Evolutionary conservation across 2,797 vertebrate genomes (phyloP).

Genomic region (Amblyopsis hoosieri): DNA sequence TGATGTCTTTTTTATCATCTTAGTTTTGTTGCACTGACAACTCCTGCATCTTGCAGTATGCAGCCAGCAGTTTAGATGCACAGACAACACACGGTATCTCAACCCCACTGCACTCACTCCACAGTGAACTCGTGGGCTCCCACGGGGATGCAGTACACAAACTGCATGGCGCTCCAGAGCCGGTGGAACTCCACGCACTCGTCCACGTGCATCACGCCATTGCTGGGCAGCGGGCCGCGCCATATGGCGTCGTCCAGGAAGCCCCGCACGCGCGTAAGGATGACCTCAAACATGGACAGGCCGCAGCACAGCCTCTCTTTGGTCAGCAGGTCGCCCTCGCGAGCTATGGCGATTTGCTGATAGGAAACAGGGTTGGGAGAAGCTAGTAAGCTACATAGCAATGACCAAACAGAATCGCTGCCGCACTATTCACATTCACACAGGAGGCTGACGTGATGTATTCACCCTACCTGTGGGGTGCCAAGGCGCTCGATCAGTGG

Average conservation of each 20-base stretch:
- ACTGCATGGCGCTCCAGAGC: conserved; percentile 99
- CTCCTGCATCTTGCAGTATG: too few relatives aligned
- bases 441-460: not conserved
- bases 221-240: conserved; percentile 94
- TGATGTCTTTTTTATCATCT: too few relatives aligned
- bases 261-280: conserved; percentile 88
- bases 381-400: not conserved
- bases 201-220: conserved; percentile 98
- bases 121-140: conserved; percentile 97
- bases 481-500: conserved; percentile 96
- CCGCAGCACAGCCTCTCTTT: conserved; percentile 98
- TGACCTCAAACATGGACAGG: conserved; percentile 98
- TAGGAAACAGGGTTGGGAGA: conserved; percentile 1
- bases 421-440: not conserved
- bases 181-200: conserved; percentile 98
- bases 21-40: not conserved
- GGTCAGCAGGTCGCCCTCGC: conserved; percentile 95
- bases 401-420: not conserved
- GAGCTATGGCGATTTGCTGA: conserved; percentile 97
- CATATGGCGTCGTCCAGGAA: conserved; percentile 96
- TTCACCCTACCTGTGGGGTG: conserved; percentile 89
- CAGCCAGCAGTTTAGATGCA: not conserved
- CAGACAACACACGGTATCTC: not conserved
- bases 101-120: conserved; percentile 82
- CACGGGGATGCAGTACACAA: conserved; percentile 98